Evolutionary conservation across 2,888 invertebrate species (phyloP), one percentile per base, ranked within the genome.

Genomic region (Danaus chrysippus): DNA sequence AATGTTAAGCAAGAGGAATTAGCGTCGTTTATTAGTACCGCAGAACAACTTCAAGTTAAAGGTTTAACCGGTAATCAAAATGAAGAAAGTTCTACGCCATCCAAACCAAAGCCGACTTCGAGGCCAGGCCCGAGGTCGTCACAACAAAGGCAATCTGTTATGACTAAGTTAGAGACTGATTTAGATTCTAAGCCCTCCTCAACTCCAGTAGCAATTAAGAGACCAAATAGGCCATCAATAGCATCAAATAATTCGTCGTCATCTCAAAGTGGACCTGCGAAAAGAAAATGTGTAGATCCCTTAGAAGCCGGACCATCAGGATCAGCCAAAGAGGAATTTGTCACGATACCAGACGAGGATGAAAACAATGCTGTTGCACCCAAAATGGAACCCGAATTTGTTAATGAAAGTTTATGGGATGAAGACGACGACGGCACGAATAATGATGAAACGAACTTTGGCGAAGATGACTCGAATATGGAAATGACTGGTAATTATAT

Each of bases 1-100:
- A 94, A 94, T 91, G 94, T 94, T 76, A 93, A 93, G 83, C 94
- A 94, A 87, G 94, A 94, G 85, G 94, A 94, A 68, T 92, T 94
- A 84, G 93, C 94, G 75, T 93, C 93, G 74, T 94, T 94, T 89
- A 93, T 94, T 81, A 94, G 93, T 88, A 94, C 94, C 78, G 94
- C 94, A 81, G 94, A 94, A 90, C 93, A 93, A 76, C 90, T 94
- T 81, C 94, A 94, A 92, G 93, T 94, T 69, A 94, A 94, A 91
- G 94, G 94, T 86, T 85, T 94, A 81, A 94, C 94, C 88, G 91
- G 93, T 84, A 91, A 93, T 92, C 93, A 92, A 76, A 91, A 90
- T 85, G 91, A 91, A 85, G 91, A 91, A 81, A 90, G 88, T 87
- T 90, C 91, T 84, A 89, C 90, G 83, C 90, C 91, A 85, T 88